Percentiles rank a stretch among this genome's conserved stretches.
These are phyloP conservation scores for Bos indicus DNA, from an alignment of 2,113 vertebrate species.

Conservation along the genomic window DNA sequence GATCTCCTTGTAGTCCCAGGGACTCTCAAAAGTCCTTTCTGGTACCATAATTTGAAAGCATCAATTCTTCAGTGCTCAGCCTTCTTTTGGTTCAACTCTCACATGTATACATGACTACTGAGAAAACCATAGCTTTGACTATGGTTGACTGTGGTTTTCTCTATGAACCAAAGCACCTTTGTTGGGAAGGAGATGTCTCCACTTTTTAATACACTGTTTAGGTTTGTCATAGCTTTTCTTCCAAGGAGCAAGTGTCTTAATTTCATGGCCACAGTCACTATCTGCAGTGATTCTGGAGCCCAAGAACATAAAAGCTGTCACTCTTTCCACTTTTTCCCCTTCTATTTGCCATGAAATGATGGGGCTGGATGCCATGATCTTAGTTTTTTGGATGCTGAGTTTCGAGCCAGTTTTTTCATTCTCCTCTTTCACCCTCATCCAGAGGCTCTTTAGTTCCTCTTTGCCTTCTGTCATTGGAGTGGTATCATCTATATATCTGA, in stretches of 20 bases:
- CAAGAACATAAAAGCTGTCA: not conserved
- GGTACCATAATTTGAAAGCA: not conserved
- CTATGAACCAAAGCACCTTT: not conserved
- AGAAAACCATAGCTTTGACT: not conserved
- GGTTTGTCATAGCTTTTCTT: not conserved
- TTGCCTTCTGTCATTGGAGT: not conserved
- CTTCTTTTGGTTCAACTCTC: not conserved
- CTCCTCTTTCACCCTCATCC: not conserved
- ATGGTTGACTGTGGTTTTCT: not conserved
- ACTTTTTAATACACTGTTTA: not conserved
- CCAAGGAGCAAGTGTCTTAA: not conserved
- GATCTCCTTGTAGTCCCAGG: not conserved
- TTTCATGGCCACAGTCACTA: not conserved
- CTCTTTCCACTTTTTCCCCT: not conserved
- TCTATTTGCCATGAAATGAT: not conserved
- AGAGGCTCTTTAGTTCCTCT: not conserved
- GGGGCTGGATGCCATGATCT: not conserved
- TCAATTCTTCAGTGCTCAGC: not conserved
- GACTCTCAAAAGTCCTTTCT: not conserved
- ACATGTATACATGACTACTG: not conserved
- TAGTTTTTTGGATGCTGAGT: not conserved
- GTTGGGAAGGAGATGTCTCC: not conserved
- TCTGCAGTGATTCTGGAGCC: not conserved
- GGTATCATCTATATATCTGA: not conserved
- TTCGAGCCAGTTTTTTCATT: not conserved